Conservation (phyloP, 2,888 invertebrate species). For the Parnassius orleans region DNA sequence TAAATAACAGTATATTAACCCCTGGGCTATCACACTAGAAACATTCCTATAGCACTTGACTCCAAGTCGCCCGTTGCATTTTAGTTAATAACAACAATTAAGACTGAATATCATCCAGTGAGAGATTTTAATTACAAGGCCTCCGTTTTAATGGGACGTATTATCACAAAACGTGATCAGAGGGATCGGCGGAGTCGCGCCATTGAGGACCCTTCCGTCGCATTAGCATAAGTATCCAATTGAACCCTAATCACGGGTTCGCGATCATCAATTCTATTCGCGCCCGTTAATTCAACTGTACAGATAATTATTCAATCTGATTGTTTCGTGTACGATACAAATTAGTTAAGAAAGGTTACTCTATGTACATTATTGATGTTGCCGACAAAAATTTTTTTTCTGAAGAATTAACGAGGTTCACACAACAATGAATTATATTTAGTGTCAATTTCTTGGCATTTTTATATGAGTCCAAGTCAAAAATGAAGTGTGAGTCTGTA, state of each 20-base stretch:
- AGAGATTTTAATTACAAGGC: conserved; percentile 16
- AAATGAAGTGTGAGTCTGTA: too few relatives aligned
- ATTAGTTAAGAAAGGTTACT: background rate
- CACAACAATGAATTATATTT: too few relatives aligned
- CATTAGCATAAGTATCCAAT: conserved; percentile 32
- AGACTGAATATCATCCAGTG: conserved; percentile 13
- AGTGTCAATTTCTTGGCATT: too few relatives aligned
- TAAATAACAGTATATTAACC: conserved; percentile 13
- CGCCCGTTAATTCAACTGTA: conserved; percentile 6
- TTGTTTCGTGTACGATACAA: conserved; percentile 7
- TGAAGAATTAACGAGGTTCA: too few relatives aligned
- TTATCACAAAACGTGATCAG: conserved; percentile 16
- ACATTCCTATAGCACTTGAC: background rate
- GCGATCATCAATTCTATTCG: conserved; percentile 14
- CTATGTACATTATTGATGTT: background rate
- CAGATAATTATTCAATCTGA: conserved; percentile 3
- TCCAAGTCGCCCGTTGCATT: background rate
- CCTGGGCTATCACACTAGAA: background rate
- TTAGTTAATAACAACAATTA: conserved; percentile 22
- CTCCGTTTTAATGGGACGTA: conserved; percentile 16
- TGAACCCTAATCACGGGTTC: conserved; percentile 29
- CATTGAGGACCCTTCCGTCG: conserved; percentile 28
- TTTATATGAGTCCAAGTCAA: too few relatives aligned
- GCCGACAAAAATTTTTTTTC: too few relatives aligned
- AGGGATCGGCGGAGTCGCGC: conserved; percentile 20